Conservation (phyloP, 2,113 vertebrate genomes). For the Dipodomys stephensi region DNA sequence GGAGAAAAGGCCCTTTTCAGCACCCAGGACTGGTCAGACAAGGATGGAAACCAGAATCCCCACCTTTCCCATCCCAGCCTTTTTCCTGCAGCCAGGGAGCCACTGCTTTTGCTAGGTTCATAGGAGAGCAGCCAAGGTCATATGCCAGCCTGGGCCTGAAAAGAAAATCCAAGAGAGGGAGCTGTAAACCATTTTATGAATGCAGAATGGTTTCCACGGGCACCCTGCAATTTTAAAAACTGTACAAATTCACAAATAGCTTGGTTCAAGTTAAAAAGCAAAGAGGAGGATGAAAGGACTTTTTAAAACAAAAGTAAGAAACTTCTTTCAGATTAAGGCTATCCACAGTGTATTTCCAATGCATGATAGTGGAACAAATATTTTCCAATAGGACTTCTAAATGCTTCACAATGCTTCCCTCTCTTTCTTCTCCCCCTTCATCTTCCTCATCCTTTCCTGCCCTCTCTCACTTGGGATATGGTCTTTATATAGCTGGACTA, state of each 20-base stretch:
- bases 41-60: neutral
- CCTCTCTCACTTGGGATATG: no score
- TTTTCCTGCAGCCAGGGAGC: neutral
- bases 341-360: neutral
- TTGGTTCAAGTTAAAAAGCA: neutral
- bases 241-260: neutral
- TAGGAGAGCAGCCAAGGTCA: neutral
- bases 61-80: neutral
- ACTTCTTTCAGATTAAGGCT: neutral
- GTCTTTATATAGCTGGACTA: no score
- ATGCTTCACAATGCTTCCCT: neutral
- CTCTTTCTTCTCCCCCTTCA: neutral
- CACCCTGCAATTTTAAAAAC: neutral
- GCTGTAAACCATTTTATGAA: slow-evolving; percentile 54
- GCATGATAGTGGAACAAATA: neutral
- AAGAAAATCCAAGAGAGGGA: slow-evolving; percentile 79
- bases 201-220: neutral
- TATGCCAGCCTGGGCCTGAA: neutral
- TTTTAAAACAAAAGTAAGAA: neutral
- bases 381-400: neutral
- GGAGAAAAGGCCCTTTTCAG: neutral
- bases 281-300: neutral
- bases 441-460: neutral
- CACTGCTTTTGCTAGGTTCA: neutral
- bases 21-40: neutral